These are phyloP conservation scores for Limnephilus marmoratus DNA, from an alignment of 2,888 invertebrate genomes.

Conservation along the genomic window DNA sequence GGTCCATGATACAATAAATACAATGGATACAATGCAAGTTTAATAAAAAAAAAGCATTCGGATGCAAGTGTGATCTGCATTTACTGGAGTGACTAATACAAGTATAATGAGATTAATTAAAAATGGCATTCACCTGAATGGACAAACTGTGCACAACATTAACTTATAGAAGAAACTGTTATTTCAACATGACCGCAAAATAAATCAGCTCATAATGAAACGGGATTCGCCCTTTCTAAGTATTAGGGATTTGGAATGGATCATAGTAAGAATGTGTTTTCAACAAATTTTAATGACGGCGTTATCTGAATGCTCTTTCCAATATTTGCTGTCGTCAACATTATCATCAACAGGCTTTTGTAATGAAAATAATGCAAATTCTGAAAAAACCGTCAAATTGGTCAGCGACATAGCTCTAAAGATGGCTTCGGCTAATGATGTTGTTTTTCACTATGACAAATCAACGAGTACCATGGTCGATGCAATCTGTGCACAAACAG, in stretches of 20 bases:
- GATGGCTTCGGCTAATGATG: constrained; percentile 33
- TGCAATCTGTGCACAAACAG: constrained; percentile 8
- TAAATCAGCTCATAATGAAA: neutral
- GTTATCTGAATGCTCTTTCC: neutral
- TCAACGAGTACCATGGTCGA: constrained; percentile 10
- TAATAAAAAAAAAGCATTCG: neutral
- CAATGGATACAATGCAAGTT: too few species aligned
- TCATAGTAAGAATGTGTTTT: neutral
- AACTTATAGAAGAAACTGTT: neutral
- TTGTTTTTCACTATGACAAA: constrained; percentile 35
- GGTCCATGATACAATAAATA: too few species aligned
- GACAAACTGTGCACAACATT: neutral
- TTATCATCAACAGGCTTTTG: neutral
- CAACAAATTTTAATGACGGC: neutral
- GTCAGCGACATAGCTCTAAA: constrained; percentile 32
- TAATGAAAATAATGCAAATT: neutral
- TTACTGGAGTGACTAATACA: neutral
- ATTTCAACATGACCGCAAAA: neutral
- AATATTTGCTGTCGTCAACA: constrained; percentile 2
- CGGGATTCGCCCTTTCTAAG: neutral
- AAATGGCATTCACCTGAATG: neutral
- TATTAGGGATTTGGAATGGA: neutral
- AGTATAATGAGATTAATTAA: neutral
- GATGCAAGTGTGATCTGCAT: neutral
- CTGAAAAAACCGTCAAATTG: neutral